Base-by-base conservation (phyloP, 1,140 invertebrate genomes). In the Caenorhabditis brenneri region DNA sequence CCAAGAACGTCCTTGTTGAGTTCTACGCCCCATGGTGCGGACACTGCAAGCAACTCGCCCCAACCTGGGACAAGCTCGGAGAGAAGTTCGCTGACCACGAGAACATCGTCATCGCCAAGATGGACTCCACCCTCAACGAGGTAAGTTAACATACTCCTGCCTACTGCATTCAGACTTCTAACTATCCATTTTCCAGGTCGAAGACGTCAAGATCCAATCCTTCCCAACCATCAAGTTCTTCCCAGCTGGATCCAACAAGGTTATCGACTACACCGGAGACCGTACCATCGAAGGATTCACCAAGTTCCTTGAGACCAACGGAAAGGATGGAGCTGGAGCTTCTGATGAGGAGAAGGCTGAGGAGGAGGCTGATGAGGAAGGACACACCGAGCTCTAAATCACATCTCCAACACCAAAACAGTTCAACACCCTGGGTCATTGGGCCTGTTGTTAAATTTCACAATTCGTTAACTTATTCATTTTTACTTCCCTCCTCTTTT, bases 151-250 rank as follows among this genome's bases (percentile, higher is more conserved):
- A 27, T 9, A 80, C 2, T 36, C 10, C 12, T 16, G 15, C 39
- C 31, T 29, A 29, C 12, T 12, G 27, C 2, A 16, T 80, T 31
- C 7, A 29, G 15, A 24, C 5, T 51, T 36, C 10, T 53, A 80
- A 53, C n/a, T 65, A 27, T 60, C 27, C 48, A 0, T 82, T 60
- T 86, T 86, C 5, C 80, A 85, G 83, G 86, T 87, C 46, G 86
- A 87, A 88, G 95, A 96, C 92, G 94, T 95, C 46, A 97, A 97
- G 93, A 94, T 99, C 90, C 94, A 94, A 82, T 96, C 94, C 85
- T 99, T 97, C 94, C 98, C 98, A 48, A 99, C 97, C 36, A 94
- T 99, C 90, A 97, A 96, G 49, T 93, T 97, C 86, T 99, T 96
- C 93, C 91, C 91, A 90, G 80, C 88, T 69, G 84, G 82, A 33